Evolutionary conservation across 2,888 invertebrate species (phyloP).

Genomic region (Chrysodeixis includens): DNA sequence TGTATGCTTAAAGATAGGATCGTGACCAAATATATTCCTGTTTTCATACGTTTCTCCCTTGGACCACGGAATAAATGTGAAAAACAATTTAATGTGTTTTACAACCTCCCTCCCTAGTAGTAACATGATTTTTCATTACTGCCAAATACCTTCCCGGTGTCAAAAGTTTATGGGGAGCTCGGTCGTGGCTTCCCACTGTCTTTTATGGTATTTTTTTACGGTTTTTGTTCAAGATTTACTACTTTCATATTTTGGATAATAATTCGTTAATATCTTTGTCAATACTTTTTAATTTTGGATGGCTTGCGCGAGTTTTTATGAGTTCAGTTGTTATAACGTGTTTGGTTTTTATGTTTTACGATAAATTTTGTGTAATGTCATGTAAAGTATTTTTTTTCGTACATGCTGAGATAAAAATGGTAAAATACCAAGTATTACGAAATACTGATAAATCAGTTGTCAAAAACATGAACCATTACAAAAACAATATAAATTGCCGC

Average conservation of each 20-base stretch:
- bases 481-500: slow-evolving; percentile 54
- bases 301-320: neutral
- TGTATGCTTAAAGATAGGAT: neutral
- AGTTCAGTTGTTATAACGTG: neutral
- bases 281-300: slow-evolving; percentile 26
- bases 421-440: neutral
- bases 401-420: no score
- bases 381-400: no score
- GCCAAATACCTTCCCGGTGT: slow-evolving; percentile 57
- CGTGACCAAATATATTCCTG: neutral
- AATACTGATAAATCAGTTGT: neutral
- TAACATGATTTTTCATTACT: slow-evolving; percentile 78
- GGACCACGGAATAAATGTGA: slow-evolving; percentile 42
- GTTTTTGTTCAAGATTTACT: slow-evolving; percentile 45
- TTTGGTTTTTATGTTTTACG: no score
- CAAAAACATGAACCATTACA: slow-evolving; percentile 22
- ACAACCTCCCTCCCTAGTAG: slow-evolving; percentile 68
- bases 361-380: no score
- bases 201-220: slow-evolving; percentile 47
- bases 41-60: slow-evolving; percentile 29
- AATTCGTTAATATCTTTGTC: slow-evolving; percentile 24
- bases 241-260: slow-evolving; percentile 36
- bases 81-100: slow-evolving; percentile 74
- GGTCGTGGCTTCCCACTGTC: slow-evolving; percentile 39
- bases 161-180: slow-evolving; percentile 60